These are phyloP conservation scores for Drosophila kanekoi DNA, from an alignment of 2,888 invertebrate species.

Conservation along the genomic window DNA sequence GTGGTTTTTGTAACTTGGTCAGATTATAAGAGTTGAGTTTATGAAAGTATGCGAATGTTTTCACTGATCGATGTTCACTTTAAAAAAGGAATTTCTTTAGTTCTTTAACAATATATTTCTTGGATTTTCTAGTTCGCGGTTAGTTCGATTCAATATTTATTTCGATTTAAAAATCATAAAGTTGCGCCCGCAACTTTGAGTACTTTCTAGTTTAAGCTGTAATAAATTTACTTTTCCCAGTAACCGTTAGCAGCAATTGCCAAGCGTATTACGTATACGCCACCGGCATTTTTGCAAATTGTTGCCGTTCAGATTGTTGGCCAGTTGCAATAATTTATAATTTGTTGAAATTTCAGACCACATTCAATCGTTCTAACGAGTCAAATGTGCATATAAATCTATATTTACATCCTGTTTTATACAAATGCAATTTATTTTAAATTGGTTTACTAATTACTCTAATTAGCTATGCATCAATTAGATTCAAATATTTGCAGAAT, in stretches of 20 bases:
- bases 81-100: no score
- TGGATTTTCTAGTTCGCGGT: no score
- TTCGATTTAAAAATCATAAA: slow-evolving; percentile 8
- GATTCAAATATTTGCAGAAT: neutral
- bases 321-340: neutral
- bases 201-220: slow-evolving; percentile 16
- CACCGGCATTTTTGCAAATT: slow-evolving; percentile 30
- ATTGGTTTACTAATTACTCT: slow-evolving; percentile 7
- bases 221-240: slow-evolving; percentile 26
- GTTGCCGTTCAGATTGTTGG: neutral
- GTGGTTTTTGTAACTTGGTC: no score
- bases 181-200: slow-evolving; percentile 6
- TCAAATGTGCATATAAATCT: neutral
- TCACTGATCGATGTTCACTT: no score
- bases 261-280: slow-evolving; percentile 42
- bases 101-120: no score
- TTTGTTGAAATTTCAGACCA: slow-evolving; percentile 12
- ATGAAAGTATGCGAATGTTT: no score
- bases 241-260: slow-evolving; percentile 22
- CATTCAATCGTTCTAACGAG: neutral
- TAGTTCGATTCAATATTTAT: no score
- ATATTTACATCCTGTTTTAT: neutral
- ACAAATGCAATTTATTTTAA: neutral
- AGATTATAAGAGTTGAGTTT: no score
- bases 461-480: slow-evolving; percentile 14